A percentile compares a stretch with the other conserved stretches of the same genome.
These are phyloP conservation scores for Muscicapa striata DNA, from an alignment of 2,797 vertebrate species.

Conservation along the genomic window DNA sequence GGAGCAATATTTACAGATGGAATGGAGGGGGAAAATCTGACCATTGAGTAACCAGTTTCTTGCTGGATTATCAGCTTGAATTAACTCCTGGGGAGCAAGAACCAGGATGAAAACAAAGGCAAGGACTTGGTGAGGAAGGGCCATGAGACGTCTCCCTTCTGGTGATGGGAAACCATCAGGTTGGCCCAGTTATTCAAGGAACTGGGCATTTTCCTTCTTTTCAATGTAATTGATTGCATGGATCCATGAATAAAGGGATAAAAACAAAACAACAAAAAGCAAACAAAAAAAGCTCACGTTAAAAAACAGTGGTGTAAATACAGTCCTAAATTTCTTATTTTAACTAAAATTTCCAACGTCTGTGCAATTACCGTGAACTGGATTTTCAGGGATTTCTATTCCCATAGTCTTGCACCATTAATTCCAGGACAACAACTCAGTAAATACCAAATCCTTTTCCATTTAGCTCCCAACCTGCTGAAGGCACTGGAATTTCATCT, in stretches of 20 bases:
- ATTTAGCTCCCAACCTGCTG: not conserved
- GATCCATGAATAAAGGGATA: not conserved
- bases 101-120: not conserved
- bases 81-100: not conserved
- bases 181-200: not conserved
- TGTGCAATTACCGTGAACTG: rapidly evolving
- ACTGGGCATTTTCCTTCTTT: not conserved
- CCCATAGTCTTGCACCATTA: rapidly evolving
- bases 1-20: not conserved
- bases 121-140: not conserved
- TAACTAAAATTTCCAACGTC: not conserved
- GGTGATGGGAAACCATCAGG: not conserved
- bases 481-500: not conserved
- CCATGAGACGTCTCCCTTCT: rapidly evolving
- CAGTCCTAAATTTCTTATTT: not conserved
- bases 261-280: no score
- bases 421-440: not conserved
- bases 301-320: not conserved
- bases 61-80: not conserved
- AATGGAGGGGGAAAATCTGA: not conserved
- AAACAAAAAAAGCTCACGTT: not conserved
- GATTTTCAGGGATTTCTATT: not conserved
- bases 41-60: not conserved
- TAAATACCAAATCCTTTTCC: not conserved
- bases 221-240: rapidly evolving